phyloP scores from a whole-genome alignment of 2,888 invertebrate species.

The Leucophenga maculata region DNA sequence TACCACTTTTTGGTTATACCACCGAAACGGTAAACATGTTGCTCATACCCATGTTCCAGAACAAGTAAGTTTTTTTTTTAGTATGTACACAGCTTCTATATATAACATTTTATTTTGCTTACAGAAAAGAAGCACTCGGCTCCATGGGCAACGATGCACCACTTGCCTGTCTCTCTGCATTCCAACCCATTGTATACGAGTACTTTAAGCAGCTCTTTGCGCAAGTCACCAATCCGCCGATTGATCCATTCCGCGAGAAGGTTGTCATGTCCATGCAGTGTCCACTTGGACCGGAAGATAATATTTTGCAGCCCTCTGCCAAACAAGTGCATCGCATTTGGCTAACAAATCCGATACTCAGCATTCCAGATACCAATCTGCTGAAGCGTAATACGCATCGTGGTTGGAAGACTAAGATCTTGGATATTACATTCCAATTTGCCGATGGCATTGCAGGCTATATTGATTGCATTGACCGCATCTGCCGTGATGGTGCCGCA shows the following conservation, averaged over 20 bases:
- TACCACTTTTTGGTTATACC: constrained; percentile 94
- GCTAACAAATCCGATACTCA: constrained; percentile 94
- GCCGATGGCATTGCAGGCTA: constrained; percentile 84
- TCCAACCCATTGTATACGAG: constrained; percentile 94
- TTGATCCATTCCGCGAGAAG: constrained; percentile 98
- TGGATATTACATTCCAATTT: constrained; percentile 91
- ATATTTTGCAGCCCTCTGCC: constrained; percentile 91
- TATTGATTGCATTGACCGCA: constrained; percentile 82
- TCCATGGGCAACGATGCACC: constrained; percentile 99
- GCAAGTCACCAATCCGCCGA: constrained; percentile 99
- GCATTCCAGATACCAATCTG: constrained; percentile 90
- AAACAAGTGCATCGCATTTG: constrained; percentile 91
- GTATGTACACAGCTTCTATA: not conserved
- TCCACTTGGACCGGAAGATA: constrained; percentile 96
- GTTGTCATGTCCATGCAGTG: constrained; percentile 98
- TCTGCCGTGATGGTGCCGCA: constrained; percentile 85
- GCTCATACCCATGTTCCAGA: constrained; percentile 95
- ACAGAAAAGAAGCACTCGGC: constrained; percentile 96
- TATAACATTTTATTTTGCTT: constrained; percentile 6
- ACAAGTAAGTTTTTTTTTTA: constrained; percentile 79
- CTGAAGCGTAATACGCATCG: constrained; percentile 87
- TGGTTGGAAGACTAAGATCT: constrained; percentile 89
- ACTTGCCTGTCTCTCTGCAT: constrained; percentile 94
- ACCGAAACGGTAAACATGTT: constrained; percentile 95
- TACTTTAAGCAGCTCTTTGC: constrained; percentile 99